Conservation (phyloP, 2,113 vertebrate species). For the Lonchura striata region DNA sequence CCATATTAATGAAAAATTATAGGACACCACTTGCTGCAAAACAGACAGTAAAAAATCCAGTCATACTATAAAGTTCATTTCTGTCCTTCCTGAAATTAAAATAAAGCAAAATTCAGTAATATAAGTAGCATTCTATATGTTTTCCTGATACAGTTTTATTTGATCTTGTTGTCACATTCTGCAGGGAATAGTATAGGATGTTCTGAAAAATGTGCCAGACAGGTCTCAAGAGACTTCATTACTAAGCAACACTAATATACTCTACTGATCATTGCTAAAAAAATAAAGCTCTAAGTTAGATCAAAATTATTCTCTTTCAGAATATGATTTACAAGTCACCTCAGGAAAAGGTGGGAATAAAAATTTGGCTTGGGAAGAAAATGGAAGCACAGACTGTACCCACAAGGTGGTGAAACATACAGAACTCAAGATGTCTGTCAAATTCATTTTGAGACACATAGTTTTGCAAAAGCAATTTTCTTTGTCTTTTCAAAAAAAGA, state of each 20-base stretch:
- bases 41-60: neutral
- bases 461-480: neutral
- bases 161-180: neutral
- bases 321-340: neutral
- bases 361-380: neutral
- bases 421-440: neutral
- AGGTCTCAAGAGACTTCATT: constrained; percentile 31
- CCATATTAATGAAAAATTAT: neutral
- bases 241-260: constrained; percentile 40
- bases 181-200: neutral
- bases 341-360: constrained; percentile 18
- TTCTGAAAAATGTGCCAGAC: constrained; percentile 37
- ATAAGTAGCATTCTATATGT: neutral
- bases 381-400: neutral
- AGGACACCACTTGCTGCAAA: neutral
- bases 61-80: neutral
- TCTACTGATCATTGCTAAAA: neutral
- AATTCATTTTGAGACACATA: neutral
- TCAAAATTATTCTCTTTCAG: neutral
- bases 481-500: neutral
- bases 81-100: neutral
- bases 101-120: neutral
- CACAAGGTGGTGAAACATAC: neutral
- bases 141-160: neutral
- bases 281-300: neutral